These are phyloP conservation scores for Lampris megalopsis DNA, from an alignment of 2,113 vertebrate genomes.

Conservation along the genomic window DNA sequence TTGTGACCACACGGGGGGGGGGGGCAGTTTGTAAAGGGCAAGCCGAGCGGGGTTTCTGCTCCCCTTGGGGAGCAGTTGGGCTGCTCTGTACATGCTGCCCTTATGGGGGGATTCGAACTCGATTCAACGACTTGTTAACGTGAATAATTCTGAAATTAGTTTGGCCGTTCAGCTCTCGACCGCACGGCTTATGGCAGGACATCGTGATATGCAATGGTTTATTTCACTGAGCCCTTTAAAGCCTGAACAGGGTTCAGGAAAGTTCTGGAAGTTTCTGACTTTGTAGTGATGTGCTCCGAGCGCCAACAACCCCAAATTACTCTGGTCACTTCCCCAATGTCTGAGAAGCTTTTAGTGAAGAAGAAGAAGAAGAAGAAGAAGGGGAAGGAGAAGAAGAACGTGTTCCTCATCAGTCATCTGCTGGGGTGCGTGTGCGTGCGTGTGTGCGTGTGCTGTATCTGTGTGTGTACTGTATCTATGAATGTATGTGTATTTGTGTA, in stretches of 20 bases:
- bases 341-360: no score
- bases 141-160: slow-evolving; percentile 50
- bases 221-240: slow-evolving; percentile 40
- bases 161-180: slow-evolving; percentile 53
- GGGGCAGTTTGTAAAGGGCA: no score
- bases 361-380: background rate
- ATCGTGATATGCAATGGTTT: slow-evolving; percentile 37
- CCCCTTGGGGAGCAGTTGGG: no score
- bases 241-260: background rate
- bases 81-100: no score
- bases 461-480: no score
- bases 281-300: background rate
- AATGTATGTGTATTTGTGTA: no score
- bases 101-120: no score
- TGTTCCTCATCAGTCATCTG: background rate
- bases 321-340: background rate
- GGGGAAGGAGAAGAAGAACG: background rate
- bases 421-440: background rate
- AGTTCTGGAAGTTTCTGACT: background rate
- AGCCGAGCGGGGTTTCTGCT: no score
- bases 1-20: no score
- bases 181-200: slow-evolving; percentile 27
- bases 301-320: background rate
- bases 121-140: no score
- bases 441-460: background rate